These are phyloP conservation scores for Rhinolophus sinicus DNA, from an alignment of 2,113 vertebrate genomes.

Conservation along the genomic window DNA sequence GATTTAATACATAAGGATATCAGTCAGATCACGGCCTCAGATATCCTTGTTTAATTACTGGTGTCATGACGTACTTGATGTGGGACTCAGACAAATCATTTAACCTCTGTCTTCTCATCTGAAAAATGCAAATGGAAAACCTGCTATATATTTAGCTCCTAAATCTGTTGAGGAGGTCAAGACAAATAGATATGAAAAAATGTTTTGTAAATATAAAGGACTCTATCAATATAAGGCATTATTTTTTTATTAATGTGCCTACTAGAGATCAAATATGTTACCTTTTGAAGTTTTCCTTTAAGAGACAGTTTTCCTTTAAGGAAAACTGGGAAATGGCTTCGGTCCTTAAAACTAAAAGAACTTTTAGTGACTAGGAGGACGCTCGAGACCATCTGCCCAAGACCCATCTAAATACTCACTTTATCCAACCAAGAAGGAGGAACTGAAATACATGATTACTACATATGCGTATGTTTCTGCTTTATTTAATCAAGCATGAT, in stretches of 20 bases:
- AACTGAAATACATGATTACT: neutral
- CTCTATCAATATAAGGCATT: neutral
- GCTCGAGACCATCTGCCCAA: neutral
- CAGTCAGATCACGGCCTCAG: neutral
- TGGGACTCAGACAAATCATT: constrained; percentile 5
- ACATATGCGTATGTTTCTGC: neutral
- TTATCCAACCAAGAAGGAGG: neutral
- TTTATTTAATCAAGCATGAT: neutral
- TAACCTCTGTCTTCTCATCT: constrained; percentile 47
- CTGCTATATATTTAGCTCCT: neutral
- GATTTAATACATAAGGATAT: neutral
- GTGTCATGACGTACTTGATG: neutral
- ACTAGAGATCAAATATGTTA: neutral
- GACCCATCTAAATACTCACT: neutral
- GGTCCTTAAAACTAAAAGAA: neutral
- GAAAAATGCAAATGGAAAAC: constrained; percentile 33
- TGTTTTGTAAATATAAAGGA: neutral
- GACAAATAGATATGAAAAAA: constrained; percentile 10
- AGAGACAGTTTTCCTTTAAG: neutral
- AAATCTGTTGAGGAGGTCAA: neutral
- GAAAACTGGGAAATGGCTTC: neutral
- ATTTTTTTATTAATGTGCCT: neutral
- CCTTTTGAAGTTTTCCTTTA: neutral
- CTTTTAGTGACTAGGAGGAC: neutral
- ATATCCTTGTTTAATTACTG: constrained; percentile 37